Conservation (phyloP, 2,888 invertebrate genomes). For the Eupeodes latifasciatus region DNA sequence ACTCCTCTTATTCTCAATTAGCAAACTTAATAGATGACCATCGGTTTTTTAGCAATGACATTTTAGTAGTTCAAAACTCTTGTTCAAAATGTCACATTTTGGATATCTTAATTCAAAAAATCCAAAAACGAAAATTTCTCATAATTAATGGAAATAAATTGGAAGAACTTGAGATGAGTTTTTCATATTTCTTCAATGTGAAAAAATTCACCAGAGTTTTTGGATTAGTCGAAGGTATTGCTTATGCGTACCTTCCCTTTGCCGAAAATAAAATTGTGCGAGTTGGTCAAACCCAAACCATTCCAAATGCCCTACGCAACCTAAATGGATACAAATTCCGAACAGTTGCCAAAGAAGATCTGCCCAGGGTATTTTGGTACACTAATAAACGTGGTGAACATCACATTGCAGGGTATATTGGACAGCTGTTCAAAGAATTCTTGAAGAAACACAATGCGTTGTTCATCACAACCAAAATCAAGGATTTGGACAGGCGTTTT, state of each 20-base stretch:
- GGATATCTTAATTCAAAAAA: background rate
- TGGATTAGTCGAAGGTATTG: background rate
- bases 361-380: slow-evolving; percentile 14
- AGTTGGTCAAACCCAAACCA: background rate
- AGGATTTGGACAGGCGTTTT: slow-evolving; percentile 11
- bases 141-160: background rate
- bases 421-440: background rate
- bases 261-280: background rate
- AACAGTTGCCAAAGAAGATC: slow-evolving; percentile 7
- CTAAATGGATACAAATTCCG: slow-evolving; percentile 16
- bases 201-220: slow-evolving; percentile 11
- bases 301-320: slow-evolving; percentile 8
- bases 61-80: background rate
- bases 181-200: slow-evolving; percentile 1
- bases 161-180: background rate
- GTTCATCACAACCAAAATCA: background rate
- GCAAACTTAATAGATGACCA: background rate
- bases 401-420: slow-evolving; percentile 14
- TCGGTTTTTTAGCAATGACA: background rate
- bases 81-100: background rate
- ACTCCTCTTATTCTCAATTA: background rate
- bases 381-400: background rate
- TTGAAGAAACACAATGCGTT: slow-evolving; percentile 10
- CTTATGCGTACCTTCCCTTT: slow-evolving; percentile 1
- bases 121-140: background rate